Conservation (phyloP, 2,888 invertebrate genomes). For the Sinohyriopsis cumingii region DNA sequence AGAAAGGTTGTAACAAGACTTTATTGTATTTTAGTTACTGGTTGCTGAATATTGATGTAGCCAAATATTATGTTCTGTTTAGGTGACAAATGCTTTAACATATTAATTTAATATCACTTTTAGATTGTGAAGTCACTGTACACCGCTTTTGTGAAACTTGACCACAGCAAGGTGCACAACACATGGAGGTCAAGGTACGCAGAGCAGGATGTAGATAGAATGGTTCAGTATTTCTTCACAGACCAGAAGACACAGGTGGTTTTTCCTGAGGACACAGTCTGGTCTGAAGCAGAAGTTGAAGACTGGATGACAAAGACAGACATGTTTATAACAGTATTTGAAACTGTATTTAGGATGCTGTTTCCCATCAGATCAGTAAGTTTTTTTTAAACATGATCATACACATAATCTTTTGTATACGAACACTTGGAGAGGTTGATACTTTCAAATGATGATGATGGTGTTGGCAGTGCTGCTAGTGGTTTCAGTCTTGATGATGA, state of each 20-base stretch:
- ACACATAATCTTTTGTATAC: constrained; percentile 1
- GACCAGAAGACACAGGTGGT: constrained; percentile 10
- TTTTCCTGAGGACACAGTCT: constrained; percentile 8
- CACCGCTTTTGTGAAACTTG: constrained; percentile 29
- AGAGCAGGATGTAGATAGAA: constrained; percentile 27
- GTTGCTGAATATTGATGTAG: too few species aligned
- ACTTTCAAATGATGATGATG: too few species aligned
- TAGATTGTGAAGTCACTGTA: constrained; percentile 35
- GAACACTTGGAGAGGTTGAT: too few species aligned
- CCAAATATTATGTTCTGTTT: too few species aligned
- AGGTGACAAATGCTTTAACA: neutral
- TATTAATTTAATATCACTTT: constrained; percentile 1
- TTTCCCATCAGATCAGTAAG: constrained; percentile 50
- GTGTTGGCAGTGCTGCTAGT: too few species aligned
- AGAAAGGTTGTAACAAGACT: too few species aligned
- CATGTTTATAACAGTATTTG: constrained; percentile 51
- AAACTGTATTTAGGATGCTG: constrained; percentile 50
- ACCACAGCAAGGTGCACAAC: constrained; percentile 26
- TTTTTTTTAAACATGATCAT: constrained; percentile 8
- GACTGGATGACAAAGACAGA: constrained; percentile 52
- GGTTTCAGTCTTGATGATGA: too few species aligned
- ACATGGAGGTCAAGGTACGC: constrained; percentile 44
- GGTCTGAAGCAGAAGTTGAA: constrained; percentile 44
- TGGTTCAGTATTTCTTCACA: constrained; percentile 36
- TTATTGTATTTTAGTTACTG: too few species aligned